Conservation (phyloP, 2,888 invertebrate species). For the Perizoma flavofasciatum region DNA sequence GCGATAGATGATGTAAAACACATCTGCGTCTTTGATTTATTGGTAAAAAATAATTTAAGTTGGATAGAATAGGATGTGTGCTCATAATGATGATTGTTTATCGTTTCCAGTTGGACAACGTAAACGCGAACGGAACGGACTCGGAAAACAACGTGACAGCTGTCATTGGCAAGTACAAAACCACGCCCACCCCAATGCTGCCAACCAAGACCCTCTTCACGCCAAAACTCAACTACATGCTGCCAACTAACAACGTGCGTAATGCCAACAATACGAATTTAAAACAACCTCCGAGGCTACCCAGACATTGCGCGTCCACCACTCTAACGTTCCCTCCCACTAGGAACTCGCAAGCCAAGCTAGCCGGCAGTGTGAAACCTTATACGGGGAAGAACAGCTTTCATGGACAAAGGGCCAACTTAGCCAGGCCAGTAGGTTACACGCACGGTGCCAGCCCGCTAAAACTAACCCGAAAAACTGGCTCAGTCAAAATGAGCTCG, state of each 20-base stretch:
- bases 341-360: slow-evolving; percentile 66
- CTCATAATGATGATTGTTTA: not conserved
- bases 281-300: slow-evolving; percentile 66
- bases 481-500: slow-evolving; percentile 53
- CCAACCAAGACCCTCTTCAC: slow-evolving; percentile 72
- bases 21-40: no score
- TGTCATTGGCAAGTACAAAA: slow-evolving; percentile 77
- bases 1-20: no score
- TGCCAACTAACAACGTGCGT: slow-evolving; percentile 74
- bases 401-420: slow-evolving; percentile 74
- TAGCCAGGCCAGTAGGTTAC: slow-evolving; percentile 70
- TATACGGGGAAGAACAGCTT: slow-evolving; percentile 72
- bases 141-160: slow-evolving; percentile 75
- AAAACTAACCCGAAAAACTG: slow-evolving; percentile 65
- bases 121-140: slow-evolving; percentile 71
- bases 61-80: no score
- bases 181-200: slow-evolving; percentile 72
- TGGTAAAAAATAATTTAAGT: no score
- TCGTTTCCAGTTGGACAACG: slow-evolving; percentile 70
- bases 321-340: slow-evolving; percentile 79
- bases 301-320: slow-evolving; percentile 68
- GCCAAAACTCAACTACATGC: slow-evolving; percentile 76
- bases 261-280: slow-evolving; percentile 73
- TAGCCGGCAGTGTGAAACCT: slow-evolving; percentile 61
- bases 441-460: slow-evolving; percentile 68